Percentiles rank a stretch among this genome's conserved stretches.
These are phyloP conservation scores for Oophaga sylvatica DNA, from an alignment of 2,797 vertebrate species.

Conservation along the genomic window DNA sequence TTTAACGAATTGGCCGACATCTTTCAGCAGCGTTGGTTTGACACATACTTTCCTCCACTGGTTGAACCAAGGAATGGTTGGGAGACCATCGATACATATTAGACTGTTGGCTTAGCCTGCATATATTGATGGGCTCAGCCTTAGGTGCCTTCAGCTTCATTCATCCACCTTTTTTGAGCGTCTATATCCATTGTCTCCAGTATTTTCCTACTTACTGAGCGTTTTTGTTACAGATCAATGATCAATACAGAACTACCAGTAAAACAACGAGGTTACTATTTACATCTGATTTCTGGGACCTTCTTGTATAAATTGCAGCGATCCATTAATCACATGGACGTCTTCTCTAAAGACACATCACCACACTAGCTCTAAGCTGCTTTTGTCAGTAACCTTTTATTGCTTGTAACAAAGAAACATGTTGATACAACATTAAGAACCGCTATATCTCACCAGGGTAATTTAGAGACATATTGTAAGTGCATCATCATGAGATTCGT, in stretches of 20 bases:
- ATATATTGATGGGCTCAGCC: neutral
- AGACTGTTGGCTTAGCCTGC: neutral
- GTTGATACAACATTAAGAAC: constrained; percentile 39
- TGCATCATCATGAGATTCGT: constrained; percentile 14
- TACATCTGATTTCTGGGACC: constrained; percentile 47
- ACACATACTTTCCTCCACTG: too few species aligned
- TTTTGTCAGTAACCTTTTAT: constrained; percentile 39
- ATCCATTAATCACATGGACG: constrained; percentile 46
- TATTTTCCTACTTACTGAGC: neutral
- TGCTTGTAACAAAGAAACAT: constrained; percentile 26
- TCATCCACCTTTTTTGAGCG: neutral
- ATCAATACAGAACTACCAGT: constrained; percentile 43
- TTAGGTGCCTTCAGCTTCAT: neutral
- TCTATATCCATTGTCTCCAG: neutral
- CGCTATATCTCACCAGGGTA: constrained; percentile 34
- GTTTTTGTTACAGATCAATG: constrained; percentile 30
- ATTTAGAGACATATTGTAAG: constrained; percentile 28
- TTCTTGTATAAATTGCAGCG: constrained; percentile 4
- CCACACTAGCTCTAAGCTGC: neutral
- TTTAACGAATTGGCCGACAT: too few species aligned
- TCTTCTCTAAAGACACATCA: constrained; percentile 37
- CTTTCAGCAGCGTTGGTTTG: too few species aligned
- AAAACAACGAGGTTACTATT: constrained; percentile 47
- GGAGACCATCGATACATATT: neutral
- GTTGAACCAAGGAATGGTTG: too few species aligned